phyloP scores from a whole-genome alignment of 2,888 invertebrate genomes.

The Rosalia funebris region DNA sequence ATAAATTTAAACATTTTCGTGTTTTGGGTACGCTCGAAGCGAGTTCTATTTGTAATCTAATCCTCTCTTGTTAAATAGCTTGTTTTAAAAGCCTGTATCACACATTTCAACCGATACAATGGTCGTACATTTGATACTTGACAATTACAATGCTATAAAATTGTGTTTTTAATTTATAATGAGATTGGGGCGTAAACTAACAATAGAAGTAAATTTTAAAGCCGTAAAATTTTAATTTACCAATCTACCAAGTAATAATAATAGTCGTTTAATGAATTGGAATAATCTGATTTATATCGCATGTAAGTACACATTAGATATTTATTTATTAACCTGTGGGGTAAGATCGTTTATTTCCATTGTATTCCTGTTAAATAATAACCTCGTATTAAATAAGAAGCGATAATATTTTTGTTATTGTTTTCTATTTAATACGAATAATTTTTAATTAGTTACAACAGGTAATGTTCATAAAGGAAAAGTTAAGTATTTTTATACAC shows the following conservation, averaged over 20 bases:
- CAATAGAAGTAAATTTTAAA: constrained; percentile 9
- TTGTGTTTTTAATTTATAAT: constrained; percentile 41
- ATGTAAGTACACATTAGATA: too few species aligned
- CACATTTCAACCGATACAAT: constrained; percentile 47
- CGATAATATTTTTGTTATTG: too few species aligned
- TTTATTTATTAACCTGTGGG: too few species aligned
- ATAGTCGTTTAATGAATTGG: background rate
- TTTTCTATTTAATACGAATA: too few species aligned
- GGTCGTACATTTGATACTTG: constrained; percentile 45
- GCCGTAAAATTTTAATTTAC: constrained; percentile 11
- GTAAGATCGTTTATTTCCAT: background rate
- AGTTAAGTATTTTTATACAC: too few species aligned
- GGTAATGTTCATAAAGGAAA: too few species aligned
- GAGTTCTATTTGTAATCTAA: constrained; percentile 50
- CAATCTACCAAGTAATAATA: background rate
- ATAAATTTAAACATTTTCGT: constrained; percentile 43
- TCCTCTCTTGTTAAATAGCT: constrained; percentile 50
- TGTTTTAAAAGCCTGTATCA: constrained; percentile 45
- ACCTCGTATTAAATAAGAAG: too few species aligned
- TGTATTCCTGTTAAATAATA: too few species aligned
- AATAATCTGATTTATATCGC: background rate
- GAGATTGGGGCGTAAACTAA: constrained; percentile 19
- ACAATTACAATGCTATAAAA: constrained; percentile 49
- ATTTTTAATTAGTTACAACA: too few species aligned
- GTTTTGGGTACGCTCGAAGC: constrained; percentile 42